Conservation (phyloP, 2,888 invertebrate genomes). For the Chymomyza amoena region DNA sequence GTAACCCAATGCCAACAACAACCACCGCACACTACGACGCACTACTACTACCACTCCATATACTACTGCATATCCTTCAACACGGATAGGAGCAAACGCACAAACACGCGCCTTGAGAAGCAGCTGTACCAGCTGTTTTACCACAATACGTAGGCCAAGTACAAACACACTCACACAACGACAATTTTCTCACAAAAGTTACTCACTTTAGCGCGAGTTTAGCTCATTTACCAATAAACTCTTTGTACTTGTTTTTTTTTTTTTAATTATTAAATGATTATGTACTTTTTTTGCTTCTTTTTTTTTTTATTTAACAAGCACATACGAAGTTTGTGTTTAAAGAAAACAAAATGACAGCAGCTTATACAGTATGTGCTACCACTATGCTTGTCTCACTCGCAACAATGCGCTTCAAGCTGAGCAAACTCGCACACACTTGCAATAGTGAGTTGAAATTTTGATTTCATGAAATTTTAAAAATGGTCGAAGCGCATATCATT, state of each 20-base stretch:
- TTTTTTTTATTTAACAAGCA: constrained; percentile 63
- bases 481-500: constrained; percentile 68
- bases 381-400: constrained; percentile 56
- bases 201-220: constrained; percentile 23
- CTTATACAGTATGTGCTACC: constrained; percentile 35
- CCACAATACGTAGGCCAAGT: constrained; percentile 24
- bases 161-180: constrained; percentile 14
- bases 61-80: constrained; percentile 42
- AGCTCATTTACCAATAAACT: neutral
- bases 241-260: neutral
- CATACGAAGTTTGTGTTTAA: constrained; percentile 39
- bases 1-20: constrained; percentile 44
- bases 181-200: constrained; percentile 15
- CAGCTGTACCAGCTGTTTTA: constrained; percentile 69
- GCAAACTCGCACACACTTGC: constrained; percentile 41
- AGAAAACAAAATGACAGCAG: constrained; percentile 67
- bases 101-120: constrained; percentile 19
- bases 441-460: constrained; percentile 69
- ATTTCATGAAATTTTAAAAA: constrained; percentile 71
- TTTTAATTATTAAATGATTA: constrained; percentile 49
- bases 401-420: constrained; percentile 14
- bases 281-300: constrained; percentile 50
- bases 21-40: constrained; percentile 39
- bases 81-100: neutral
- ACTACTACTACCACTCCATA: constrained; percentile 19